Base-by-base conservation (phyloP, 2,888 invertebrate species). In the Hypselothyrea guttata region DNA sequence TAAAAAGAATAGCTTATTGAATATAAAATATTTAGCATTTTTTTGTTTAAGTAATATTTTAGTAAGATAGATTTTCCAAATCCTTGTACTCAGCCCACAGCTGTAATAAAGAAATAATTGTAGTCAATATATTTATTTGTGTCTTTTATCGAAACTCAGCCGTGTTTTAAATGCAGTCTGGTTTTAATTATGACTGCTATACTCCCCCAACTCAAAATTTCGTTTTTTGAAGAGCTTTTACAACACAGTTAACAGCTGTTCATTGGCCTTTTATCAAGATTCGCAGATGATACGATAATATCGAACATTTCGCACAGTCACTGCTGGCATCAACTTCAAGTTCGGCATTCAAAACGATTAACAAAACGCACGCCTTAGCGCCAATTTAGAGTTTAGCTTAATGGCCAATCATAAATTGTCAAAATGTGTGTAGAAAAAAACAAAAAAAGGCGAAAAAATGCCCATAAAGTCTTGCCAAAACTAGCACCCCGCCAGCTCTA, bases 361-460 rank as follows among this genome's bases (percentile, higher is more conserved):
- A 69, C 56, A 51, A 52, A 77, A 64, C 47, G 70, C 76, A 83
- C 85, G 81, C 83, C 76, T 78, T 60, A 57, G 68, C 74, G 63
- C 74, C 79, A 78, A 81, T 81, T 84, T 71, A 69, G 65, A 65
- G 69, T 67, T 85, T 76, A 85, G 65, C 69, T 79, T 83, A 85
- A 81, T 79, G 68, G 84, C 42, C 69, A 71, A 71, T 60, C 71
- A 81, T 85, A 83, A 79, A 83, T 75, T 72, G 64, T 47, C 52
- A 71, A 72, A 75, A 60, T 55, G 55, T 55, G 49, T 51, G 54
- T 61, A 31, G 55, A 42, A 48, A 42, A 42, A 46, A 45, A 31
- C 41, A 40, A 47, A 27, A 12, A 13, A 45, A 30, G 28, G 35
- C 31, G 42, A 42, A 45, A 56, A 42, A 64, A 28, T 48, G 53